phyloP scores from a whole-genome alignment of 2,113 vertebrate genomes.

The Calyptommatus sinebrachiatus region DNA sequence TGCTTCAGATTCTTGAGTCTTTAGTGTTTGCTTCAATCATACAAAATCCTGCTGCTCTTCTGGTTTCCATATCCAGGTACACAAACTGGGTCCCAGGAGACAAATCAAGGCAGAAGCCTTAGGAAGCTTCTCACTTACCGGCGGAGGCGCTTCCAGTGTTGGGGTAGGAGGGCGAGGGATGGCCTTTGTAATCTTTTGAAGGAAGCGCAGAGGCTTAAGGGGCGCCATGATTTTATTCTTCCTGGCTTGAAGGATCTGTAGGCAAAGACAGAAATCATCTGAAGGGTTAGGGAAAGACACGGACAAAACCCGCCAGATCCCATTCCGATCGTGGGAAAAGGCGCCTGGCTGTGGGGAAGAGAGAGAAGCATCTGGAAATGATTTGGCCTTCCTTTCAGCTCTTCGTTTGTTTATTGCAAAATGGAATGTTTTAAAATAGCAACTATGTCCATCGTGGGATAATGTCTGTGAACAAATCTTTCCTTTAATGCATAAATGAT shows the following conservation, averaged over 20 bases:
- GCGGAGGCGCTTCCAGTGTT: slow-evolving; percentile 69
- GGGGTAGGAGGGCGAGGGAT: slow-evolving; percentile 77
- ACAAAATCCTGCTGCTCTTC: neutral
- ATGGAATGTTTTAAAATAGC: too few relatives aligned
- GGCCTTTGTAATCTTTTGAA: slow-evolving; percentile 72
- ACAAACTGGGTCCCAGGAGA: neutral
- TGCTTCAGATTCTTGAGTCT: neutral
- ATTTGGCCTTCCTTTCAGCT: too few relatives aligned
- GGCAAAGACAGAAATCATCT: neutral
- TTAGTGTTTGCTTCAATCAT: neutral
- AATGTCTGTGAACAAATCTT: too few relatives aligned
- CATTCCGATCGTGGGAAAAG: too few relatives aligned
- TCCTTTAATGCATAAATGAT: too few relatives aligned
- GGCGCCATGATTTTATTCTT: slow-evolving; percentile 56
- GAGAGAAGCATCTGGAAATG: too few relatives aligned
- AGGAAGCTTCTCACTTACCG: slow-evolving; percentile 69
- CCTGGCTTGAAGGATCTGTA: slow-evolving; percentile 76
- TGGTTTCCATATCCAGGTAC: neutral
- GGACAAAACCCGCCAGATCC: too few relatives aligned
- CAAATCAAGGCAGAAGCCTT: neutral
- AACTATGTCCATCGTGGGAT: too few relatives aligned
- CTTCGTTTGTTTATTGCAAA: too few relatives aligned
- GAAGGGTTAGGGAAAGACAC: neutral
- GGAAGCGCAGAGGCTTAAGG: slow-evolving; percentile 69
- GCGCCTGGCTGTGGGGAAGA: too few relatives aligned